These are phyloP conservation scores for Sebastes trivittatus DNA, from an alignment of 2,797 vertebrate species.

Conservation along the genomic window DNA sequence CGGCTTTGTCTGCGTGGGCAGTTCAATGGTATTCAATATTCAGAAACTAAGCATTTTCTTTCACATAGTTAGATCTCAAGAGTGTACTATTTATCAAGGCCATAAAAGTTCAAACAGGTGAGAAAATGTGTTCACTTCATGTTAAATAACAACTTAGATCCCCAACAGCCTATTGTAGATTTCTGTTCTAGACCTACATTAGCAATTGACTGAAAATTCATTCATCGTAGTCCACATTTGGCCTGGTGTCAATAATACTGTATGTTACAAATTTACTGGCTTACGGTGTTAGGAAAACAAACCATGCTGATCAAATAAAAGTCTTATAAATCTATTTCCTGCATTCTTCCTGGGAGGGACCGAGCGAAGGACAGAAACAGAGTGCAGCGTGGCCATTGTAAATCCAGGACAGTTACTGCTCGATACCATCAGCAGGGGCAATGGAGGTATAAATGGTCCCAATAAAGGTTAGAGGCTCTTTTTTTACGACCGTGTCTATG, in stretches of 20 bases:
- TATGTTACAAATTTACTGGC: constrained; percentile 23
- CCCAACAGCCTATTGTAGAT: not conserved
- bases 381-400: constrained; percentile 56
- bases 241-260: constrained; percentile 12
- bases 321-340: constrained; percentile 37
- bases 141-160: not conserved
- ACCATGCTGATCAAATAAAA: constrained; percentile 54
- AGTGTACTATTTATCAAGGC: not conserved
- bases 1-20: not conserved
- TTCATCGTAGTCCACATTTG: not conserved
- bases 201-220: constrained; percentile 2
- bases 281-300: constrained; percentile 39
- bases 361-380: constrained; percentile 45
- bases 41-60: not conserved
- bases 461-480: constrained; percentile 72
- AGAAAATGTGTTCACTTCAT: not conserved
- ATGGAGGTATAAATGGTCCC: constrained; percentile 76
- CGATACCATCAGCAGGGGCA: constrained; percentile 74
- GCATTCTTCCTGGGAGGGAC: constrained; percentile 16
- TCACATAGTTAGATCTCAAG: not conserved
- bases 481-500: constrained; percentile 61
- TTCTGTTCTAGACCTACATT: not conserved
- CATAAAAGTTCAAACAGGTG: not conserved
- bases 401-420: constrained; percentile 80
- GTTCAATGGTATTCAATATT: not conserved